Evolutionary conservation across 2,797 vertebrate species (phyloP).

Genomic region (Hydrocynus forskahlii): DNA sequence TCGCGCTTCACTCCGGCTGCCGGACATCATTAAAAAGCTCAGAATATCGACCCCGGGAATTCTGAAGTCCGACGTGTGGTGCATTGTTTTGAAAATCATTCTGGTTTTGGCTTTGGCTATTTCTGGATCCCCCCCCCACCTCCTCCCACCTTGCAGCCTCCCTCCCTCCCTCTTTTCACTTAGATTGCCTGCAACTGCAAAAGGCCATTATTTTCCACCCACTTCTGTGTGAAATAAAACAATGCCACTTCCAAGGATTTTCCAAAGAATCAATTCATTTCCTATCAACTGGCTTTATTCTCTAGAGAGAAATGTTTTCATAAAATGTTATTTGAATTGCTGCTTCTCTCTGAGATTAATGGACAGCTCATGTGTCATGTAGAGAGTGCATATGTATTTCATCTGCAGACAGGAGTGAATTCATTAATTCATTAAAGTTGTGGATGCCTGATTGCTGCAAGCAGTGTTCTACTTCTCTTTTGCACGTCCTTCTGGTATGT

Average conservation of each 20-base stretch:
- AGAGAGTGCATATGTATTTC: neutral
- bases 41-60: conserved; percentile 75
- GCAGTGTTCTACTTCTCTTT: conserved; percentile 22
- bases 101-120: conserved; percentile 67
- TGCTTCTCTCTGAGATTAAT: conserved; percentile 19
- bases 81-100: conserved; percentile 73
- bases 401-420: conserved; percentile 21
- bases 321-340: conserved; percentile 41
- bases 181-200: conserved; percentile 60
- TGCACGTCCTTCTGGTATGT: conserved; percentile 42
- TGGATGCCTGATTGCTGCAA: conserved; percentile 30
- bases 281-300: conserved; percentile 53
- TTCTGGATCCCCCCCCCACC: conserved; percentile 61
- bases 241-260: conserved; percentile 71
- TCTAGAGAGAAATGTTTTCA: conserved; percentile 45
- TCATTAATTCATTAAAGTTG: conserved; percentile 25
- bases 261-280: conserved; percentile 64
- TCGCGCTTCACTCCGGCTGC: conserved; percentile 58
- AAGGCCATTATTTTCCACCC: conserved; percentile 63
- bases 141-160: conserved; percentile 27
- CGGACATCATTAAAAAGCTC: conserved; percentile 75
- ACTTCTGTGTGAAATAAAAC: conserved; percentile 68
- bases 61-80: conserved; percentile 64
- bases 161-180: neutral
- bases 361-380: neutral